Conservation (phyloP, 2,888 invertebrate genomes). For the Molorchus minor region DNA sequence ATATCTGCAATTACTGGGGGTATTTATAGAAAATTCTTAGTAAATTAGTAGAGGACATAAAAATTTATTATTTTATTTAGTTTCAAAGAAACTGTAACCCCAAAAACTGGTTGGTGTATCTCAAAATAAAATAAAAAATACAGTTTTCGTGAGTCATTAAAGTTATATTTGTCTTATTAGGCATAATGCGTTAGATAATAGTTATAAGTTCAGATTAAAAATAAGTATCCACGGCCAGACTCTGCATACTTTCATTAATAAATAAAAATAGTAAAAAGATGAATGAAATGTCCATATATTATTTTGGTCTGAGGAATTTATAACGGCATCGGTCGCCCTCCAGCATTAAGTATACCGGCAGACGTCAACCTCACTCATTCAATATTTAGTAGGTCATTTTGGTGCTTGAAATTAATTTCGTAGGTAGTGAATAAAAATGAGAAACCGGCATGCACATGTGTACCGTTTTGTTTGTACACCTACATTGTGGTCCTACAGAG, state of each 20-base stretch:
- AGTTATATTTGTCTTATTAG: too few species aligned
- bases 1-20: too few species aligned
- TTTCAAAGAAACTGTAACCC: too few species aligned
- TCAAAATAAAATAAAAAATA: too few species aligned
- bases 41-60: too few species aligned
- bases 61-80: too few species aligned
- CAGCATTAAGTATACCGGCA: background rate
- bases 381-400: background rate
- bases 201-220: background rate
- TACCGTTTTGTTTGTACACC: too few species aligned
- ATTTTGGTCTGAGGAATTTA: background rate
- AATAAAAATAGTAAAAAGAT: background rate
- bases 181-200: too few species aligned
- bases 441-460: background rate
- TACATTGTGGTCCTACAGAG: too few species aligned
- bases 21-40: too few species aligned
- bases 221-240: background rate
- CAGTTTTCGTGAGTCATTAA: too few species aligned
- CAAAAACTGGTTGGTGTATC: too few species aligned
- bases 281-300: background rate
- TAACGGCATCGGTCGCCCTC: background rate
- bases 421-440: background rate
- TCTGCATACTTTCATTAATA: background rate
- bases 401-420: background rate
- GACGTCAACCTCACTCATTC: slow-evolving; percentile 3